Conservation (phyloP, 2,113 vertebrate species). For the Oreocharis arfaki region DNA sequence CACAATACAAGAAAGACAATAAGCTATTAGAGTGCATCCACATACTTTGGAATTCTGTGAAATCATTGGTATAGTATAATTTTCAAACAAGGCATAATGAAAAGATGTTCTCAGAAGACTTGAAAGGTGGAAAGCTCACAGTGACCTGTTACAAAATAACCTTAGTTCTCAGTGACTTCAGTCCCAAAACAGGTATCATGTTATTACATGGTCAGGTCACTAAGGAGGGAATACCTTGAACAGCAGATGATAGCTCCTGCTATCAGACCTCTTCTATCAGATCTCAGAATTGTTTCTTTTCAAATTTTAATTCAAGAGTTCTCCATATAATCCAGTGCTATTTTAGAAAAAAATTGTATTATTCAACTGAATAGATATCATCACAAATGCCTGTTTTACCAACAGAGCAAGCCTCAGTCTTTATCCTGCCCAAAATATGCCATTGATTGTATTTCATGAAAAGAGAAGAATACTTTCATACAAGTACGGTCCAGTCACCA, state of each 20-base stretch:
- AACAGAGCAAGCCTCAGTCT: neutral
- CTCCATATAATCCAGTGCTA: neutral
- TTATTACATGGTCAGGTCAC: neutral
- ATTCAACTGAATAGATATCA: neutral
- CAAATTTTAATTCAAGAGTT: neutral
- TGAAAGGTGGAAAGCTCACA: neutral
- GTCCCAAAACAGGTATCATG: neutral
- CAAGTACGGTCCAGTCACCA: neutral
- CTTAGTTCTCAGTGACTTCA: neutral
- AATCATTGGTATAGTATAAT: neutral
- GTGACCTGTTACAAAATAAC: neutral
- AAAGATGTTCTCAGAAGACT: neutral
- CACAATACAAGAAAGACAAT: neutral
- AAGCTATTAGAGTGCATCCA: neutral
- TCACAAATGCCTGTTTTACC: neutral
- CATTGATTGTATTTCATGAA: neutral
- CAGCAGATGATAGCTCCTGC: neutral
- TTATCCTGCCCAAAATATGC: neutral
- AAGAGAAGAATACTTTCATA: neutral
- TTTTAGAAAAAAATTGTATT: neutral
- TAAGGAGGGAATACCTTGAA: neutral
- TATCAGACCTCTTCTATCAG: neutral
- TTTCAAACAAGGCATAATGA: neutral
- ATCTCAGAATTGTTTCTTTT: neutral
- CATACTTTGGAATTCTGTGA: neutral